Base-by-base conservation (phyloP, 2,797 vertebrate genomes). In the Fistularia commersonii region DNA sequence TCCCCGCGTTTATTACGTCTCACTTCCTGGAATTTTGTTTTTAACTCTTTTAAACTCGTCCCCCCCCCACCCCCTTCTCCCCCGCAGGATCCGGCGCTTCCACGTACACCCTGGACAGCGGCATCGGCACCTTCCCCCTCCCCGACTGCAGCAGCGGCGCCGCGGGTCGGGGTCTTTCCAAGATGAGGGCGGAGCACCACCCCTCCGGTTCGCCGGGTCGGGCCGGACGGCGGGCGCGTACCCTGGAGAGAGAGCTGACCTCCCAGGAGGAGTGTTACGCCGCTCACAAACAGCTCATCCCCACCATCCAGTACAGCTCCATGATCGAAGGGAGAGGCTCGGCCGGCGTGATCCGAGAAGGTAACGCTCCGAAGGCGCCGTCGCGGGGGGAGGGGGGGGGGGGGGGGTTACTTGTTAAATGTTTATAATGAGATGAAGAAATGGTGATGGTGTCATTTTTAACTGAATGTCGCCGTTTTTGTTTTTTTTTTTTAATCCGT, bases 71-170 rank as follows among this genome's bases (percentile, higher is more conserved):
- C 45, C 12, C 13, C 45, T 8, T 15, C 8, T 11, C 8, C 35
- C 49, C 58, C 32, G 5, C 86, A 95, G 96, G 90, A 37, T 98
- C 95, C 0, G 92, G 93, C 7, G 95, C 95, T 0, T 92, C 96
- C 81, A 98, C 95, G 0, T 91, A 96, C 86, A 98, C 96, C 0
- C 85, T 98, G 81, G 96, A 98, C 90, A 98, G 96, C 1, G 96
- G 96, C 54, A 98, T 98, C 6, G 96, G 96, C 6, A 98, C 96
- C 6, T 98, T 98, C 76, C 96, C 96, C 0, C 90, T 96, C 9
- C 96, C 96, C 0, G 96, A 97, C 77, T 95, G 95, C 48, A 91
- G 89, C 41, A 86, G 88, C 8, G 91, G 95, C 0, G 89, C 90
- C 0, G 89, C 94, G 0, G 90, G 89, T 9, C 93, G 96, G 53